phyloP scores from a whole-genome alignment of 2,888 invertebrate genomes.

The Philereme vetulata region DNA sequence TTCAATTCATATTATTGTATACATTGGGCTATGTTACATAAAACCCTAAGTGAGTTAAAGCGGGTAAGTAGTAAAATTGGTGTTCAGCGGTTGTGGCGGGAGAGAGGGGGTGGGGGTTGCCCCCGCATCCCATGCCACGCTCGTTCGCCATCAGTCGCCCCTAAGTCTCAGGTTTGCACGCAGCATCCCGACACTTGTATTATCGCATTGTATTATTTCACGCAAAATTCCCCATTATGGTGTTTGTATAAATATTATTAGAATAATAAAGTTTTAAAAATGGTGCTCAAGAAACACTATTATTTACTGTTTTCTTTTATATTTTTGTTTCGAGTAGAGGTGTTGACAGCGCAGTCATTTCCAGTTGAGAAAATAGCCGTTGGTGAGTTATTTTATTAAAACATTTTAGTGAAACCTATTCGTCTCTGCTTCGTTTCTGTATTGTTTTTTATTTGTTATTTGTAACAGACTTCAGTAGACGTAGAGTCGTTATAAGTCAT shows the following conservation, averaged over 20 bases:
- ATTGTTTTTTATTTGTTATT: too few relatives aligned
- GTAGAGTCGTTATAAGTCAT: too few relatives aligned
- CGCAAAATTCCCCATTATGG: slow-evolving; percentile 29
- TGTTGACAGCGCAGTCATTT: slow-evolving; percentile 65
- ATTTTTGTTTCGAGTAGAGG: slow-evolving; percentile 62
- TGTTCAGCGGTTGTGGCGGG: slow-evolving; percentile 44
- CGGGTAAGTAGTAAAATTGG: slow-evolving; percentile 44
- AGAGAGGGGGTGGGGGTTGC: slow-evolving; percentile 41
- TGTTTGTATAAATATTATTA: neutral
- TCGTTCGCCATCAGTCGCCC: slow-evolving; percentile 75
- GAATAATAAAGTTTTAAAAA: slow-evolving; percentile 37
- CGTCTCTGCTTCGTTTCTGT: neutral
- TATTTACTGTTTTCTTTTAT: slow-evolving; percentile 52
- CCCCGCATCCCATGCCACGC: slow-evolving; percentile 67
- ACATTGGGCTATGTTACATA: neutral
- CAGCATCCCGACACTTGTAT: slow-evolving; percentile 73
- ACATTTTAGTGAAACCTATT: neutral
- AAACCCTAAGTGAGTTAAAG: slow-evolving; percentile 41
- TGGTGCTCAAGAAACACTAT: slow-evolving; percentile 46
- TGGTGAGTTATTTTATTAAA: slow-evolving; percentile 59
- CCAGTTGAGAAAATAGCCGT: slow-evolving; percentile 77
- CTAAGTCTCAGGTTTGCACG: slow-evolving; percentile 79
- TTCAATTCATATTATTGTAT: neutral
- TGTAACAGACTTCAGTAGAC: too few relatives aligned
- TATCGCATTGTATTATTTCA: slow-evolving; percentile 43